Evolutionary conservation across 2,888 invertebrate species (phyloP).

Genomic region (Amaurobius ferox): DNA sequence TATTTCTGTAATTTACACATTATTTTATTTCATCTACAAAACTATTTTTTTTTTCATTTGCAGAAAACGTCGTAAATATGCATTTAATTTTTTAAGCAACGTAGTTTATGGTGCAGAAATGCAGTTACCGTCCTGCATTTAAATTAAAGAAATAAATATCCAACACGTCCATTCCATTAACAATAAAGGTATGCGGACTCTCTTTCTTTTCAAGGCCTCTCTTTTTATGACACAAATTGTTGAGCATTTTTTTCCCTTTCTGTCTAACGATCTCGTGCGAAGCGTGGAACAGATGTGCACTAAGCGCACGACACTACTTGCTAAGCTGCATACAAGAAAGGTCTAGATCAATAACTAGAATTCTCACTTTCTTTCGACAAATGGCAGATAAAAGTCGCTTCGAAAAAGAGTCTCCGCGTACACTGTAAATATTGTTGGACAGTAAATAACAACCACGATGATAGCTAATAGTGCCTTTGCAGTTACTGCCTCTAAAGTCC

Average conservation of each 20-base stretch:
- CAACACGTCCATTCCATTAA: background rate
- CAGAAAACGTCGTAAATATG: too few relatives aligned
- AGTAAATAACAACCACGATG: slow-evolving; percentile 43
- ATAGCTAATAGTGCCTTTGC: slow-evolving; percentile 65
- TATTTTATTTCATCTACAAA: too few relatives aligned
- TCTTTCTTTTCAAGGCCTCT: background rate
- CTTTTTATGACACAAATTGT: background rate
- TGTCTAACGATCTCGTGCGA: slow-evolving; percentile 40
- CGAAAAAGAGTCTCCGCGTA: background rate
- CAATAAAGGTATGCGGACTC: background rate
- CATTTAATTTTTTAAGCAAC: too few relatives aligned
- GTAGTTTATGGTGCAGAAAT: too few relatives aligned
- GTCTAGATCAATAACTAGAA: slow-evolving; percentile 46
- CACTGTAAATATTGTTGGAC: background rate
- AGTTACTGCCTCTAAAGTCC: slow-evolving; percentile 47
- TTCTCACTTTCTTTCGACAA: slow-evolving; percentile 33
- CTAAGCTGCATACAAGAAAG: slow-evolving; percentile 43
- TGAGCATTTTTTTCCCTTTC: slow-evolving; percentile 17
- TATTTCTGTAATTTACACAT: too few relatives aligned
- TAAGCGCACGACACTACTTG: slow-evolving; percentile 39
- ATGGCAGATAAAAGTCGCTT: slow-evolving; percentile 15
- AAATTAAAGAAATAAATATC: too few relatives aligned
- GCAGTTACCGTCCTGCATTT: too few relatives aligned
- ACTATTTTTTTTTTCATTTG: too few relatives aligned
- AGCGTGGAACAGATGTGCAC: slow-evolving; percentile 27